Evolutionary conservation across 2,113 vertebrate species (phyloP).

Genomic region (Eulemur macaco): DNA sequence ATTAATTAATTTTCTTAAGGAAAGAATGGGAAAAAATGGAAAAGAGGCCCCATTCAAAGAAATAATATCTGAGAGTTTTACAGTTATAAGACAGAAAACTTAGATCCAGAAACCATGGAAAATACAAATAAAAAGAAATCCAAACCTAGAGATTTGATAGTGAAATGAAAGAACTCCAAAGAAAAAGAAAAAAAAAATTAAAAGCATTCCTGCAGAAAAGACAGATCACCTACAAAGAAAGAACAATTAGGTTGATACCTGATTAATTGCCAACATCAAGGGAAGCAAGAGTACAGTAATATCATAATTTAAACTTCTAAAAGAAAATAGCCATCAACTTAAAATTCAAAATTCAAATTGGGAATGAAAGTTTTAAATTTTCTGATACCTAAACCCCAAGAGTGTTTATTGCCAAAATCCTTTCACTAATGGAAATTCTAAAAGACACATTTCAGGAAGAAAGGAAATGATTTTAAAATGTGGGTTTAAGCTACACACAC

Average conservation of each 20-base stretch:
- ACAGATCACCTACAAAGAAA: not conserved
- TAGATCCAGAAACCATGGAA: not conserved
- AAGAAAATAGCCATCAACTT: constrained; percentile 3
- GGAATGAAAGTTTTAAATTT: not conserved
- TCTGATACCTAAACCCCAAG: not conserved
- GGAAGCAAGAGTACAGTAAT: not conserved
- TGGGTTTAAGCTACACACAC: not conserved
- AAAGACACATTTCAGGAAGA: not conserved
- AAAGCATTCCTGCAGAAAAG: not conserved
- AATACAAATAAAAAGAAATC: not conserved
- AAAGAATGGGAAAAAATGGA: not conserved
- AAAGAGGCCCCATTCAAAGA: not conserved
- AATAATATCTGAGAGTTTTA: not conserved
- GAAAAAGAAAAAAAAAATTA: not conserved
- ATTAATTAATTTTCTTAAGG: not conserved
- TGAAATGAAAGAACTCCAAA: not conserved
- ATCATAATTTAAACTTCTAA: not conserved
- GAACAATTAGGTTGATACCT: not conserved
- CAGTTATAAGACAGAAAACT: not conserved
- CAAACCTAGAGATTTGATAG: not conserved
- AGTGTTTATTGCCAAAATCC: not conserved
- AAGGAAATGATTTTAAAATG: not conserved
- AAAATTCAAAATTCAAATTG: not conserved
- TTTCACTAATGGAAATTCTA: not conserved
- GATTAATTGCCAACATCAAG: not conserved